Evolutionary conservation across 2,797 vertebrate genomes (phyloP), one percentile per base, ranked within the genome.

Genomic region (Chelon labrosus): DNA sequence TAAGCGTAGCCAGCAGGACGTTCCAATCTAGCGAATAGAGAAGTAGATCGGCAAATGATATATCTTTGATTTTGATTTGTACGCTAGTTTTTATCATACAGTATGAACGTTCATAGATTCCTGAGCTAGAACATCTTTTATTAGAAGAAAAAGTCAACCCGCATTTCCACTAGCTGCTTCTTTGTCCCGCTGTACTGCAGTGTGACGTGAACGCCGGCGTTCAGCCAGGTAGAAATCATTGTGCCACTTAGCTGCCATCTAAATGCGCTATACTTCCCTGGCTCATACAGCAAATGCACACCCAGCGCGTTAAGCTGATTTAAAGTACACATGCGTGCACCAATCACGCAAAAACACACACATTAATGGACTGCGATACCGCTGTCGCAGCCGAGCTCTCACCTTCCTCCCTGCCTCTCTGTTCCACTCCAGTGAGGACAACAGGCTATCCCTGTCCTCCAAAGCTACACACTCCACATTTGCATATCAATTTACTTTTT

Each of bases 401-500:
- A 85, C 90, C 87, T 82, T 85, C 79, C 77, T 75, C 77, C 76
- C 79, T 70, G 78, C 70, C 70, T 77, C 76, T 82, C 83, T 85
- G 92, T 93, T 93, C 90, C 88, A 90, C 90, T 92, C 83, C 85
- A 89, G 50, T 71, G 85, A 86, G 85, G 88, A 92, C 91, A 91
- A 92, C 91, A 93, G 88, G 90, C 92, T 91, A 89, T 90, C 88
- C 89, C 87, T 80, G 90, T 90, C 80, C 89, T 89, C 86, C 82
- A 88, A 89, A 91, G 90, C 88, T 85, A 91, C 88, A 89, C 80
- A 81, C 83, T 88, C 83, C 65, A 80, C 88, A 95, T 95, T 94
- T 95, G 92, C 94, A 95, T 94, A 94, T 94, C 92, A 94, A 92
- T 94, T 93, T 94, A 90, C 90, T 92, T 93, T 93, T 93, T 88